Evolutionary conservation across 2,797 vertebrate species (phyloP).

Genomic region (Taeniopygia guttata): DNA sequence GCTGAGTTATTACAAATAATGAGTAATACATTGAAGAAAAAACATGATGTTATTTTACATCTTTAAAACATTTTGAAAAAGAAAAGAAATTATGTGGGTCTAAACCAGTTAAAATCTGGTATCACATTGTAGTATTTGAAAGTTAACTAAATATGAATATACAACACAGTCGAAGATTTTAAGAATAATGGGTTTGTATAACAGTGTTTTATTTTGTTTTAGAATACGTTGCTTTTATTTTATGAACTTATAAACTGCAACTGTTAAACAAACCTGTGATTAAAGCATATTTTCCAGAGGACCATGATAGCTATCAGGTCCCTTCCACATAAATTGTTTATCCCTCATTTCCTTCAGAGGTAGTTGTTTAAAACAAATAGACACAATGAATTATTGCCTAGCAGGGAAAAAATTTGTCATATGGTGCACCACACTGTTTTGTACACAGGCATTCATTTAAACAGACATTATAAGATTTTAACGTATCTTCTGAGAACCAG

Average conservation of each 20-base stretch:
- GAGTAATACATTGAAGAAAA: background rate
- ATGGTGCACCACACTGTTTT: background rate
- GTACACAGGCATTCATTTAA: constrained; percentile 18
- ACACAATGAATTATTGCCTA: constrained; percentile 19
- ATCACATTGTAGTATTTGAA: background rate
- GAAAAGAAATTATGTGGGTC: background rate
- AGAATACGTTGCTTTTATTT: background rate
- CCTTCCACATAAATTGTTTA: constrained; percentile 22
- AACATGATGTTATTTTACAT: background rate
- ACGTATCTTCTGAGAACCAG: constrained; percentile 36
- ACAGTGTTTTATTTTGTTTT: background rate
- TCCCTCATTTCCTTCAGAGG: constrained; percentile 20
- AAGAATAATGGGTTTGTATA: background rate
- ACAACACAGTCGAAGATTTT: background rate
- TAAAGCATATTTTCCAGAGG: constrained; percentile 2
- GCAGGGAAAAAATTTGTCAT: background rate
- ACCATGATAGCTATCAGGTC: background rate
- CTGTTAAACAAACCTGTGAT: constrained; percentile 8
- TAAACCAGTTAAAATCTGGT: background rate
- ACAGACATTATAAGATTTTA: constrained; percentile 3
- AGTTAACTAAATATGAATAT: background rate
- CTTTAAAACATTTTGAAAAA: background rate
- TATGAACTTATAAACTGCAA: background rate
- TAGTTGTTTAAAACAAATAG: constrained; percentile 22
- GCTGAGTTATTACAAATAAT: background rate